These are phyloP conservation scores for Piezodorus guildinii DNA, from an alignment of 1,140 invertebrate genomes.

Conservation along the genomic window DNA sequence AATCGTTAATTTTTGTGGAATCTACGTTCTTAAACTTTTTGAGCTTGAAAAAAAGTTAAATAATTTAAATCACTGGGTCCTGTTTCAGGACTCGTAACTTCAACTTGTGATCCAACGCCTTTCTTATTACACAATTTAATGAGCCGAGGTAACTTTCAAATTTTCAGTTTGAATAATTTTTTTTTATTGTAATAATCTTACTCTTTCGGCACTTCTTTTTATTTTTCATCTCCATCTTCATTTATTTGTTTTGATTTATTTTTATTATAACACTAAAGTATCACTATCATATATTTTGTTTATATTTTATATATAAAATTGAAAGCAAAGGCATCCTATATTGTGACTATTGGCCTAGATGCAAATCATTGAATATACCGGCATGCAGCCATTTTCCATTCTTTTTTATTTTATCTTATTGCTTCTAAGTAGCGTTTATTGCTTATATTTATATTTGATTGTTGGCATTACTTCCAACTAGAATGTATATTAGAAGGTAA, in stretches of 20 bases:
- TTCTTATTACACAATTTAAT: constrained; percentile 23
- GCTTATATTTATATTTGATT: no score
- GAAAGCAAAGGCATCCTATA: constrained; percentile 5
- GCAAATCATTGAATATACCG: neutral
- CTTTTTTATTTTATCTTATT: no score
- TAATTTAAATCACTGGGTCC: constrained; percentile 22
- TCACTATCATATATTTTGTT: neutral
- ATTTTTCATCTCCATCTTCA: constrained; percentile 11
- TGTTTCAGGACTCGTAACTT: constrained; percentile 32
- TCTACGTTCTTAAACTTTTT: no score
- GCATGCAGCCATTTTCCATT: no score
- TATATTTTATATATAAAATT: neutral
- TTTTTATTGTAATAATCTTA: constrained; percentile 16
- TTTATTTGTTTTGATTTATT: constrained; percentile 9
- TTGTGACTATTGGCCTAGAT: constrained; percentile 2
- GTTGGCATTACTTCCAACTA: no score
- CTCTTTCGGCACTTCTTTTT: constrained; percentile 5
- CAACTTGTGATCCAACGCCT: constrained; percentile 30
- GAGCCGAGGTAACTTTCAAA: constrained; percentile 25
- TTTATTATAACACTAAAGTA: neutral
- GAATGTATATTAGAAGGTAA: no score
- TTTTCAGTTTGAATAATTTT: constrained; percentile 6
- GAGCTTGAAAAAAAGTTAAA: constrained; percentile 1
- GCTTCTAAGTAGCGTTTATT: no score
- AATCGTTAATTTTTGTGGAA: no score